Base-by-base conservation (phyloP, 2,797 vertebrate genomes). In the Galago senegalensis region DNA sequence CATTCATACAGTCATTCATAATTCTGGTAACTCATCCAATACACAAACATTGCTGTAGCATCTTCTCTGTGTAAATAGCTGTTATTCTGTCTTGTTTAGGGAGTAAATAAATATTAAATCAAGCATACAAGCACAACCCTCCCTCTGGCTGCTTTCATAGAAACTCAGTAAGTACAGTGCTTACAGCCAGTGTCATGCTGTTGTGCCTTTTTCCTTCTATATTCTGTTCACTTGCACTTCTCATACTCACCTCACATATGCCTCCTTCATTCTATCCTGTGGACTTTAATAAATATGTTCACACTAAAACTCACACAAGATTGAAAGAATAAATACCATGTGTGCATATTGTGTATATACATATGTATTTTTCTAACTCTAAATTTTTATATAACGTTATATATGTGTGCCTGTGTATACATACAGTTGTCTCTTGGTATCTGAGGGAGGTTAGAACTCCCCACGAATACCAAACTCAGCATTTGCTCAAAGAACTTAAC, bases 231-330 rank as follows among this genome's bases (percentile, higher is more conserved):
- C 23, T 31, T 73, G 23, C 5, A n/a, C 81, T 14, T 88, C 73
- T 73, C 63, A 88, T 18, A 76, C 16, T 63, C 34, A 86, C 76
- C 37, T 65, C 63, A 46, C 82, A 58, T 21, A 63, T 61, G 18
- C 17, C 75, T 70, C 58, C n/a, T 56, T 83, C 13, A 70, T 58
- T 94, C 27, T 97, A 43, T 77, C 27, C 43, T 87, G 31, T 92
- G 61, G 40, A 67, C 25, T 46, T 53, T 25, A 91, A 91, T 17
- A 18, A 46, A n/a, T 75, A 14, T 88, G 10, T 91, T 29, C 40
- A 29, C 46, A 84, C 7, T 49, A 75, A 73, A 94, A 60, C 25
- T 75, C 65, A 82, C 11, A 56, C 6, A 20, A 63, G 25, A 80
- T 9, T 56, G 7, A 81, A 73, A 7, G 46, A 67, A 91, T 8